Evolutionary conservation across 2,888 invertebrate genomes (phyloP).

Genomic region (Drosophila peninsularis): DNA sequence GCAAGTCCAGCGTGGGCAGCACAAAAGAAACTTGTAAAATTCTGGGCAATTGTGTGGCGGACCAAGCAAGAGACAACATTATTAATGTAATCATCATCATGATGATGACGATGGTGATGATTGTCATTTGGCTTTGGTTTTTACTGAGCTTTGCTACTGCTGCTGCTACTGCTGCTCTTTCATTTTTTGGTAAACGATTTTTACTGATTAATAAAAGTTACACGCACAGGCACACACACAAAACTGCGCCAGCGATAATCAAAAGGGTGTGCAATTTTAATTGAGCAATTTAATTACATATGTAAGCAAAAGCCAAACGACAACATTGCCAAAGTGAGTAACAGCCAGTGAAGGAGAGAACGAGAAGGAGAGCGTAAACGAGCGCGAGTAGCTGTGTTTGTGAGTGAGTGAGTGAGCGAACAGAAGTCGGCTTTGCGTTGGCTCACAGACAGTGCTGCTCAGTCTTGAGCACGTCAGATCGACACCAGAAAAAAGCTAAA

Average conservation of each 20-base stretch:
- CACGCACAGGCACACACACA: slow-evolving; percentile 20
- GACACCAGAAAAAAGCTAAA: no score
- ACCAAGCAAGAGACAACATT: slow-evolving; percentile 38
- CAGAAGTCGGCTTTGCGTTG: slow-evolving; percentile 5
- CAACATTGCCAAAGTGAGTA: slow-evolving; percentile 16
- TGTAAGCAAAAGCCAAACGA: slow-evolving; percentile 74
- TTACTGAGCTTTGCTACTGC: slow-evolving; percentile 26
- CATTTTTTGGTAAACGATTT: slow-evolving; percentile 65
- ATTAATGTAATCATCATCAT: slow-evolving; percentile 32
- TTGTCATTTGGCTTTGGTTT: slow-evolving; percentile 37
- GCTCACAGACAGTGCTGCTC: neutral
- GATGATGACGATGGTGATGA: slow-evolving; percentile 1
- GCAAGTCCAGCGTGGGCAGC: slow-evolving; percentile 26
- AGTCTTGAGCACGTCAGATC: no score
- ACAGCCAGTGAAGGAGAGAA: neutral
- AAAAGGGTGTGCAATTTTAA: slow-evolving; percentile 84
- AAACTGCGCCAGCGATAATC: slow-evolving; percentile 80
- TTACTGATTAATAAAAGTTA: slow-evolving; percentile 73
- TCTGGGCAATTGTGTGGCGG: slow-evolving; percentile 67
- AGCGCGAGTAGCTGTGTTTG: neutral
- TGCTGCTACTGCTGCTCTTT: slow-evolving; percentile 28
- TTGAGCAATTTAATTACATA: slow-evolving; percentile 84
- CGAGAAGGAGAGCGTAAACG: neutral
- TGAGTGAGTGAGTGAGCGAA: neutral
- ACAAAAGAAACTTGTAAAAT: slow-evolving; percentile 67